Base-by-base conservation (phyloP, 2,888 invertebrate species). In the Phyto melanocephala region DNA sequence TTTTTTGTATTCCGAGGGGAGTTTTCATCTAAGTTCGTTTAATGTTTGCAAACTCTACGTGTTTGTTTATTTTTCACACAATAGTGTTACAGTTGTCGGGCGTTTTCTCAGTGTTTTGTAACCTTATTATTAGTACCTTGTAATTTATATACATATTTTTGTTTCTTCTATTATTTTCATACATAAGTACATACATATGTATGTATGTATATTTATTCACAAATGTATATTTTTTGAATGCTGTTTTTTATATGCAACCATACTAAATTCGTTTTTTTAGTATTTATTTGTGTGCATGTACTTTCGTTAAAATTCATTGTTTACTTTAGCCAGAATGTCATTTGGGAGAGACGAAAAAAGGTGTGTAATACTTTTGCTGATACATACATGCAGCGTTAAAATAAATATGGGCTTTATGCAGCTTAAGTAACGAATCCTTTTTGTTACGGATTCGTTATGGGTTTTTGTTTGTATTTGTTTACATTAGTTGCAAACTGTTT, bases 401-500 rank as follows among this genome's bases (percentile, higher is more conserved):
- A 54, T 22, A 65, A 54, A 35, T 47, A 45, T 65, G 24, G 75
- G 71, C 56, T 76, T 75, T 71, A 72, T 79, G 62, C 60, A 80
- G 81, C 75, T 77, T 83, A 80, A 83, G 75, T 75, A 83, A 71
- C 70, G 45, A 75, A 80, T 82, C 82, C 82, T 80, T 82, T 82
- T 82, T 85, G 84, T 82, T 83, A 78, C 71, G 83, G 56, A 83
- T 84, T 84, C 82, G 79, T 84, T 85, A 71, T 81, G 78, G 84
- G 77, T 71, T 80, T 81, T 84, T 85, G 83, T 83, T 84, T 85
- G 80, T 83, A 84, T 85, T 85, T 86, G 85, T 86, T 86, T 86
- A 85, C 85, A 86, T 86, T 86, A 84, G 86, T 86, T 84, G 83
- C 85, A 85, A 86, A 85, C 85, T 83, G 86, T 85, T 85, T 83